Evolutionary conservation across 2,797 vertebrate genomes (phyloP), one percentile per base, ranked within the genome.

Genomic region (Notamacropus eugenii): DNA sequence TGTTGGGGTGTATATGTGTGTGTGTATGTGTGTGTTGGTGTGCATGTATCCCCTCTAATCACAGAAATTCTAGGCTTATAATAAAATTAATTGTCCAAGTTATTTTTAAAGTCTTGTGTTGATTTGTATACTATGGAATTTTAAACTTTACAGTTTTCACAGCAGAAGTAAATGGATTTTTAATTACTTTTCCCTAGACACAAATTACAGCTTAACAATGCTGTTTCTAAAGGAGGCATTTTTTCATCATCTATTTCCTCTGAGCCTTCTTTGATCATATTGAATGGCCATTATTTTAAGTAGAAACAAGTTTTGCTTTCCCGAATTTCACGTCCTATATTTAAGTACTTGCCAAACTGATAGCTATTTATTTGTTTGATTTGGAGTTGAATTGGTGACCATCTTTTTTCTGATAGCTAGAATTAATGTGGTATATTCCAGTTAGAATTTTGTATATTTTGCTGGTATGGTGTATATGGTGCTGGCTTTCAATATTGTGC

Each of bases 81-180:
- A 91, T 46, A 91, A 82, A 95, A 93, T 62, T 62, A 90, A 59
- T 62, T 93, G 8, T 9, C 0, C 1, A 6, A 55, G 52, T 0
- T 6, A 12, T 58, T 95, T 96, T 95, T 90, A 67, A 22, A 11
- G 22, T 27, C 5, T 14, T 93, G 57, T 54, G 31, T 46, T 93
- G 28, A 82, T 93, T 93, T 34, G 55, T 93, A 96, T 55, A 1
- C 22, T 96, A 91, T 27, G 67, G 0, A 54, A 29, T 97, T 97
- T 24, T 87, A 90, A 58, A 96, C 74, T 96, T 95, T 58, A 46
- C 87, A 87, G 1, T 94, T 96, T 92, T 97, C 34, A 93, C 74
- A 95, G 91, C 46, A 95, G 40, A 67, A 93, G 0, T 54, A 14
- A 96, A 96, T 90, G 50, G 16, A 52, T 92, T 67, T 97, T 95